Percentiles rank a stretch among this genome's conserved stretches.
Evolutionary conservation across 2,797 vertebrate genomes (phyloP).

Genomic region (Pipistrellus nathusii): DNA sequence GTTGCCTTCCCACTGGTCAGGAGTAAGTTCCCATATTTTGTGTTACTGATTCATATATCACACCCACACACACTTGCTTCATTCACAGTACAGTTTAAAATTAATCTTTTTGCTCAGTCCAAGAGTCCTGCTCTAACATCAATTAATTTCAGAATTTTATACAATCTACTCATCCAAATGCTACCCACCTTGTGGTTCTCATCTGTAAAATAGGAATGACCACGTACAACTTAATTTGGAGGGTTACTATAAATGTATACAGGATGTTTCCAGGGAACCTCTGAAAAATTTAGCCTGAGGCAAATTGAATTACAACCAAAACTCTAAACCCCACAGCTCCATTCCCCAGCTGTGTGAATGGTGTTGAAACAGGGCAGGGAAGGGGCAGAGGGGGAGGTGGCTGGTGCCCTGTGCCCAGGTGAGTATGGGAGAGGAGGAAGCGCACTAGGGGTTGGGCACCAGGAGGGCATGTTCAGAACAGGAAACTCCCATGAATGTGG

Average conservation of each 20-base stretch:
- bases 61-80: not conserved
- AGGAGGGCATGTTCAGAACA: not conserved
- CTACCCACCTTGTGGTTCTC: not conserved
- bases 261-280: not conserved
- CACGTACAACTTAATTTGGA: not conserved
- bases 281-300: not conserved
- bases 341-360: not conserved
- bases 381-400: too few species aligned
- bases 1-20: not conserved
- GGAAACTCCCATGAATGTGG: fast-evolving
- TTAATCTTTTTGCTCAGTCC: not conserved
- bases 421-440: not conserved
- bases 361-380: not conserved
- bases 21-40: not conserved
- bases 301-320: not conserved
- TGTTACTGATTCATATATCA: not conserved
- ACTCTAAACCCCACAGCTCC: not conserved
- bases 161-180: not conserved
- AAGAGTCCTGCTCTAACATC: not conserved
- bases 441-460: fast-evolving
- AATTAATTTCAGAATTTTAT: not conserved
- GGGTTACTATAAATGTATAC: not conserved
- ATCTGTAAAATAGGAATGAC: not conserved
- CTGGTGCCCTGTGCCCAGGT: not conserved
- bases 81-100: not conserved